phyloP scores from a whole-genome alignment of 2,113 vertebrate species.

The Hiodon tergisus region DNA sequence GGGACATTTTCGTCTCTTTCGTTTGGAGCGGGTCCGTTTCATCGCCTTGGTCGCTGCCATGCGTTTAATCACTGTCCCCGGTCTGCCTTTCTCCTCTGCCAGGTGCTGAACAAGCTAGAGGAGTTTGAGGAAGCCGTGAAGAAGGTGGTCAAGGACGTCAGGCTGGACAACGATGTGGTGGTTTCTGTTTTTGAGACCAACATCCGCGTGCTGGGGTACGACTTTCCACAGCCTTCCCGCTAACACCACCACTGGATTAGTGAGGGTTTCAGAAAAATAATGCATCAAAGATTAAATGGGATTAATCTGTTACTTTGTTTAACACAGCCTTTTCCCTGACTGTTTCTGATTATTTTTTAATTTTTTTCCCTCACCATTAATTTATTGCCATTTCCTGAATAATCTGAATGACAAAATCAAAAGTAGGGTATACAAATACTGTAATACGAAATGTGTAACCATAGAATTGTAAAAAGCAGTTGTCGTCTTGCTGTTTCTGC shows the following conservation, averaged over 20 bases:
- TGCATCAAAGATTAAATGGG: too few relatives aligned
- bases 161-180: slow-evolving; percentile 70
- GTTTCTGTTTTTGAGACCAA: slow-evolving; percentile 78
- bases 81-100: neutral
- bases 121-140: slow-evolving; percentile 72
- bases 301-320: too few relatives aligned
- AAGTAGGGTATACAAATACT: too few relatives aligned
- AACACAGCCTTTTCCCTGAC: too few relatives aligned
- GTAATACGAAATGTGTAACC: neutral
- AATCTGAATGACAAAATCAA: too few relatives aligned
- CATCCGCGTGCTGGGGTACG: slow-evolving; percentile 71
- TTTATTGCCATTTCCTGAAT: too few relatives aligned
- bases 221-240: neutral
- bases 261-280: too few relatives aligned
- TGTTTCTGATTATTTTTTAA: too few relatives aligned
- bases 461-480: neutral
- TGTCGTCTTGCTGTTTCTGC: slow-evolving; percentile 1
- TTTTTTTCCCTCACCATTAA: too few relatives aligned
- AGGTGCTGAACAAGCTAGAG: slow-evolving; percentile 72
- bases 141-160: slow-evolving; percentile 58
- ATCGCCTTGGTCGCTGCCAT: neutral
- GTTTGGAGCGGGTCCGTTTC: too few relatives aligned
- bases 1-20: neutral
- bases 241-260: too few relatives aligned
- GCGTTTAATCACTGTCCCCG: neutral